These are phyloP conservation scores for Lepus townsendii DNA, from an alignment of 2,797 vertebrate genomes.

Conservation along the genomic window DNA sequence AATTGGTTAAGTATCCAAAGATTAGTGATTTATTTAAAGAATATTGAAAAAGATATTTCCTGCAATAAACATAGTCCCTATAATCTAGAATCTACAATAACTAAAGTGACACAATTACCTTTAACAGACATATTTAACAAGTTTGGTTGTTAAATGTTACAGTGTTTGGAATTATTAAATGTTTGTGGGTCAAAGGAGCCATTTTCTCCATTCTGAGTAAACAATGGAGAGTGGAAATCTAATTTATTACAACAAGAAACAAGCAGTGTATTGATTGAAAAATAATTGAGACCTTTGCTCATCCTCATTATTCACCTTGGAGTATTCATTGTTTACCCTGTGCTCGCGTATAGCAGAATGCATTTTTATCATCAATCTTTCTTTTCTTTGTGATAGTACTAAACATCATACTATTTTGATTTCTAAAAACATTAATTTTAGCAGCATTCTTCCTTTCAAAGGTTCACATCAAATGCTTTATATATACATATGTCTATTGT, in stretches of 20 bases:
- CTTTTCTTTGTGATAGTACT: background rate
- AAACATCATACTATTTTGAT: conserved; percentile 10
- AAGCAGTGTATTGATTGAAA: background rate
- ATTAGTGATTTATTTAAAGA: conserved; percentile 28
- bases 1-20: conserved; percentile 29
- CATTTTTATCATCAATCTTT: conserved; percentile 24
- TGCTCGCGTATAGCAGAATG: background rate
- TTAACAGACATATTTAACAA: background rate
- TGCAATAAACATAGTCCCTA: background rate
- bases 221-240: conserved; percentile 9
- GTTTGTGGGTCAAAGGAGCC: background rate
- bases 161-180: conserved; percentile 29
- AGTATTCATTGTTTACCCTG: background rate
- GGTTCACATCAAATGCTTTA: background rate
- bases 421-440: background rate
- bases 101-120: conserved; percentile 26
- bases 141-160: conserved; percentile 14
- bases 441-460: background rate
- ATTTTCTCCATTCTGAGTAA: conserved; percentile 44
- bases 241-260: conserved; percentile 38
- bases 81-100: conserved; percentile 1
- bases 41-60: conserved; percentile 49
- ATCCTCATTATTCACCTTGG: conserved; percentile 29
- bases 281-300: conserved; percentile 42
- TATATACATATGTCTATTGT: background rate